Percentiles rank a stretch among this genome's conserved stretches.
These are phyloP conservation scores for Oryzias dopingdopingensis DNA, from an alignment of 2,797 vertebrate species.

Conservation along the genomic window DNA sequence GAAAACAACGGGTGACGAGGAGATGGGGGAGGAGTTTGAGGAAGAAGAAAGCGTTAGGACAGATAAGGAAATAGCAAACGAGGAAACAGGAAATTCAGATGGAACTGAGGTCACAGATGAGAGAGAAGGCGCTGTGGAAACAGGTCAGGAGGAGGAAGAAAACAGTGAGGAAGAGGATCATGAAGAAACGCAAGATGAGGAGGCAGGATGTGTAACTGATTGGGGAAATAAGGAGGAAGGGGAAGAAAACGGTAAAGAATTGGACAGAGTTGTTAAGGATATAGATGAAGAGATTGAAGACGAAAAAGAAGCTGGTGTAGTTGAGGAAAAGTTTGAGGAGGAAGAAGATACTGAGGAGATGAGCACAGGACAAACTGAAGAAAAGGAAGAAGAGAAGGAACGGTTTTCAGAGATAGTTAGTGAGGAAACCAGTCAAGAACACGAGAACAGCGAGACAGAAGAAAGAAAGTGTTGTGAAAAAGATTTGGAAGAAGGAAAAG, in stretches of 20 bases:
- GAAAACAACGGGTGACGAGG: slow-evolving; percentile 19
- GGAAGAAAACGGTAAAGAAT: background rate
- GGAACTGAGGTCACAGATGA: slow-evolving; percentile 40
- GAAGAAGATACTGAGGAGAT: background rate
- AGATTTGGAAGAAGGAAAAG: slow-evolving; percentile 13
- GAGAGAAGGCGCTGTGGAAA: slow-evolving; percentile 18
- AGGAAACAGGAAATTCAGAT: slow-evolving; percentile 3
- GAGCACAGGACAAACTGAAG: background rate
- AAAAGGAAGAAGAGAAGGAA: background rate
- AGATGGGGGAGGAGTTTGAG: slow-evolving; percentile 6
- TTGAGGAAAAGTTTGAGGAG: background rate
- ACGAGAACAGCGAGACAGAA: slow-evolving; percentile 10
- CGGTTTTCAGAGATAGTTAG: background rate
- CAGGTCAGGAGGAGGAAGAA: slow-evolving; percentile 6
- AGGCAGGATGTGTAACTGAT: background rate
- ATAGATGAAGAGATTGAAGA: slow-evolving; percentile 1
- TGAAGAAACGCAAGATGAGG: background rate
- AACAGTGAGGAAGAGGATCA: background rate
- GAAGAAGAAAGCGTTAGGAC: slow-evolving; percentile 2
- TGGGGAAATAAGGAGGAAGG: background rate
- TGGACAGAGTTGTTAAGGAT: background rate
- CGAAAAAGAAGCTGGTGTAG: slow-evolving; percentile 9
- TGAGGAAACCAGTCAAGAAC: slow-evolving; percentile 4
- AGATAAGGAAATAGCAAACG: slow-evolving; percentile 13
- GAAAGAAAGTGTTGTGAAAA: slow-evolving; percentile 1